Evolutionary conservation across 2,888 invertebrate species (phyloP).

Genomic region (Dascillus cervinus): DNA sequence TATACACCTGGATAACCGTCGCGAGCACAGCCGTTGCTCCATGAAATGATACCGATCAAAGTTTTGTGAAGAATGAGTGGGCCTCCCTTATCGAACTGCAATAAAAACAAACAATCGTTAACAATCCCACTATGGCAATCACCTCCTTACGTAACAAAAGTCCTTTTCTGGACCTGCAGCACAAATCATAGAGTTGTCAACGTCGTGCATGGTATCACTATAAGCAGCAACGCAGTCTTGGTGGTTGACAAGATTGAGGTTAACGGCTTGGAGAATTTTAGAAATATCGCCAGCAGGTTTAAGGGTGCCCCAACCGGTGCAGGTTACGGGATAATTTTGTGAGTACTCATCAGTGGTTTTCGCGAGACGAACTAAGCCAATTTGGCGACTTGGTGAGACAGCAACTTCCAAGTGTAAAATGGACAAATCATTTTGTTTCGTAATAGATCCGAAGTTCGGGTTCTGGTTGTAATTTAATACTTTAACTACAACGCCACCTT

Average conservation of each 20-base stretch:
- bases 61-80: background rate
- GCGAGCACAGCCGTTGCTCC: background rate
- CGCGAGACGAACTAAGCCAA: too few species aligned
- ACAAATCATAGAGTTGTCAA: conserved; percentile 24
- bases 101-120: too few species aligned
- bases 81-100: background rate
- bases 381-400: too few species aligned
- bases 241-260: conserved; percentile 26
- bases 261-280: conserved; percentile 26
- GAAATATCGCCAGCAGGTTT: conserved; percentile 20
- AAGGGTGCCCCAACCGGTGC: conserved; percentile 12
- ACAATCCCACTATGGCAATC: too few species aligned
- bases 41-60: background rate
- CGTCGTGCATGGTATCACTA: conserved; percentile 6
- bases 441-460: too few species aligned
- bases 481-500: too few species aligned
- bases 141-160: conserved; percentile 25
- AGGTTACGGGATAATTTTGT: too few species aligned
- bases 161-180: conserved; percentile 20
- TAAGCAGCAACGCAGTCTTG: conserved; percentile 24
- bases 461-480: too few species aligned
- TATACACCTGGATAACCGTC: background rate
- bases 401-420: too few species aligned
- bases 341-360: too few species aligned
- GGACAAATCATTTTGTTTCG: too few species aligned